Conservation (phyloP, 2,888 invertebrate species). For the Cynaeus angustus region DNA sequence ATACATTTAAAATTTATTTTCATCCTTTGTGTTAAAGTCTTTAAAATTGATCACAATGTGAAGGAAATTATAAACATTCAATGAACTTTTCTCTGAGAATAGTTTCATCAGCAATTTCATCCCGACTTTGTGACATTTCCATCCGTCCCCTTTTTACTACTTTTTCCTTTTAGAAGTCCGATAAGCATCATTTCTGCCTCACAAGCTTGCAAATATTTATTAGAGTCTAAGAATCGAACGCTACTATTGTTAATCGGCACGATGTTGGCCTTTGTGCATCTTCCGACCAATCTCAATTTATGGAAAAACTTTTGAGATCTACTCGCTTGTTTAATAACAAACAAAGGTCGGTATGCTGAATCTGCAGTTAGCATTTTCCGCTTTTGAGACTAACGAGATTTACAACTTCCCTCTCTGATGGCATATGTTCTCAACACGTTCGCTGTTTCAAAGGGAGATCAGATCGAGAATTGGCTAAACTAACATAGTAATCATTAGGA, state of each 20-base stretch:
- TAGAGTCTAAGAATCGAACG: slow-evolving; percentile 24
- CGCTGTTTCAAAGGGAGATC: slow-evolving; percentile 27
- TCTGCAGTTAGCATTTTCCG: slow-evolving; percentile 48
- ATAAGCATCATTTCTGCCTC: slow-evolving; percentile 23
- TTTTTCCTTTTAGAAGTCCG: slow-evolving; percentile 21
- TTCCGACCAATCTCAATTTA: slow-evolving; percentile 51
- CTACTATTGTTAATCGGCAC: slow-evolving; percentile 38
- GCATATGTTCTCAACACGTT: slow-evolving; percentile 31
- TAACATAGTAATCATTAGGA: slow-evolving; percentile 43
- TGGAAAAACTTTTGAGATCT: slow-evolving; percentile 51
- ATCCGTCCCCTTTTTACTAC: slow-evolving; percentile 3
- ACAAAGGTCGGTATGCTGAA: slow-evolving; percentile 48
- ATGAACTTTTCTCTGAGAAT: neutral
- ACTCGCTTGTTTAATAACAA: slow-evolving; percentile 50
- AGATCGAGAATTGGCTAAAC: slow-evolving; percentile 32
- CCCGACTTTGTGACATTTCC: slow-evolving; percentile 4
- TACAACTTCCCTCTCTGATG: slow-evolving; percentile 23
- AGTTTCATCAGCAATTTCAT: neutral
- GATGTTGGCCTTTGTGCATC: slow-evolving; percentile 45
- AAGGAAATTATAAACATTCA: too few relatives aligned
- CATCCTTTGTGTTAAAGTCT: too few relatives aligned
- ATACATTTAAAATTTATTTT: too few relatives aligned
- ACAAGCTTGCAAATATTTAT: slow-evolving; percentile 31
- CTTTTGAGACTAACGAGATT: slow-evolving; percentile 23
- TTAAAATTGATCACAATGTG: too few relatives aligned